phyloP scores from a whole-genome alignment of 1,140 invertebrate genomes.

The Diuraphis noxia region DNA sequence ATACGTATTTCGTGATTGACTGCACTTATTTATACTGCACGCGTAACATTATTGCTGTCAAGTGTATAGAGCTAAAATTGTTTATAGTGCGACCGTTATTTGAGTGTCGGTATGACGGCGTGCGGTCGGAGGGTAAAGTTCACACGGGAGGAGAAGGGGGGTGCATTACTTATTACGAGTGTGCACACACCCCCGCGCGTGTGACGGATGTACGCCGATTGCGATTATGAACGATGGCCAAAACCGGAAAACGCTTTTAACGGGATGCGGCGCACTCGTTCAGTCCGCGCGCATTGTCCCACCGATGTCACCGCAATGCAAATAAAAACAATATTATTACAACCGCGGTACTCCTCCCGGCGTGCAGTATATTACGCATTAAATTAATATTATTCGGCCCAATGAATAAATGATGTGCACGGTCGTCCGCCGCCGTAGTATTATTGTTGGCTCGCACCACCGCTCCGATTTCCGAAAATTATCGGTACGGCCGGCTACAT shows the following conservation, averaged over 20 bases:
- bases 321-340: background rate
- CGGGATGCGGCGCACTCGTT: background rate
- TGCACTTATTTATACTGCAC: too few relatives aligned
- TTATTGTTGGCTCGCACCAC: background rate
- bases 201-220: background rate
- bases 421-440: too few relatives aligned
- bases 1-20: background rate
- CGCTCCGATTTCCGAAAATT: background rate
- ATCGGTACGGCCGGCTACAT: too few relatives aligned
- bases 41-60: background rate
- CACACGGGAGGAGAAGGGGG: rapidly evolving
- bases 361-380: background rate
- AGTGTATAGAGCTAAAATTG: background rate
- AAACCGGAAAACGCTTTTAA: background rate
- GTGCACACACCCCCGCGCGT: background rate
- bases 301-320: background rate
- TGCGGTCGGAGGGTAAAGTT: background rate
- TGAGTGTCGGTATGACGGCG: background rate
- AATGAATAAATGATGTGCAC: background rate
- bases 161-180: background rate
- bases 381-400: background rate
- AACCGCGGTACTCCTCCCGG: background rate
- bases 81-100: background rate
- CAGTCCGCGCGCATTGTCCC: background rate
- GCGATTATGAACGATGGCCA: background rate